These are phyloP conservation scores for Iphiclides podalirius DNA, from an alignment of 2,888 invertebrate genomes.

Conservation along the genomic window DNA sequence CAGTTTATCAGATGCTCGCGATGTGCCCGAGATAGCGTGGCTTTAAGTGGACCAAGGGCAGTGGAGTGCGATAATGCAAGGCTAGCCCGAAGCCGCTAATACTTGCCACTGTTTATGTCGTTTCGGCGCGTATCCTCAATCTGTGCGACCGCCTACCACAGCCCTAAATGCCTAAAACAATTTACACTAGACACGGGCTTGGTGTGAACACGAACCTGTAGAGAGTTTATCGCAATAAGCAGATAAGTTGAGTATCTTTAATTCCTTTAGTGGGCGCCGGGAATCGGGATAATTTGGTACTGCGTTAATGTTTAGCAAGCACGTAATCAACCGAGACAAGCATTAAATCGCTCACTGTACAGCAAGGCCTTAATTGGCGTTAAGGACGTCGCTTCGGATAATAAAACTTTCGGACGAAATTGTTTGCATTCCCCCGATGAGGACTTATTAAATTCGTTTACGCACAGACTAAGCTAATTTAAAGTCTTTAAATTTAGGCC, in stretches of 20 bases:
- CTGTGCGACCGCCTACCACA: neutral
- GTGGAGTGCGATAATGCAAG: slow-evolving; percentile 65
- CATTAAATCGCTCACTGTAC: too few species aligned
- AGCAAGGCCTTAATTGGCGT: slow-evolving; percentile 1
- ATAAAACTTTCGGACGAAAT: slow-evolving; percentile 17
- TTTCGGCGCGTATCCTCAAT: neutral
- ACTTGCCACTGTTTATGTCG: neutral
- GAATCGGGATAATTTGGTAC: too few species aligned
- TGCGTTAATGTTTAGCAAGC: too few species aligned
- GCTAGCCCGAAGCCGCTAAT: slow-evolving; percentile 41
- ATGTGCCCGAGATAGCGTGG: slow-evolving; percentile 60
- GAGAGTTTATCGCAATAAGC: too few species aligned
- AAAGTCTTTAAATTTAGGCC: too few species aligned
- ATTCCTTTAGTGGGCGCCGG: slow-evolving; percentile 1
- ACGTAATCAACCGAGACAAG: too few species aligned
- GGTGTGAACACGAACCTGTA: too few species aligned
- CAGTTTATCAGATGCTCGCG: slow-evolving; percentile 66
- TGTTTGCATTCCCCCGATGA: neutral
- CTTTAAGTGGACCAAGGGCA: slow-evolving; percentile 74
- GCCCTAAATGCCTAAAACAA: too few species aligned
- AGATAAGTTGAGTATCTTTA: too few species aligned
- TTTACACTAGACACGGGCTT: too few species aligned
- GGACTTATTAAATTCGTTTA: neutral
- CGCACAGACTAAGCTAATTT: neutral
- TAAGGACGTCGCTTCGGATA: neutral